Evolutionary conservation across 2,113 vertebrate genomes (phyloP), one percentile per base, ranked within the genome.

Genomic region (Pachyramphus minor): DNA sequence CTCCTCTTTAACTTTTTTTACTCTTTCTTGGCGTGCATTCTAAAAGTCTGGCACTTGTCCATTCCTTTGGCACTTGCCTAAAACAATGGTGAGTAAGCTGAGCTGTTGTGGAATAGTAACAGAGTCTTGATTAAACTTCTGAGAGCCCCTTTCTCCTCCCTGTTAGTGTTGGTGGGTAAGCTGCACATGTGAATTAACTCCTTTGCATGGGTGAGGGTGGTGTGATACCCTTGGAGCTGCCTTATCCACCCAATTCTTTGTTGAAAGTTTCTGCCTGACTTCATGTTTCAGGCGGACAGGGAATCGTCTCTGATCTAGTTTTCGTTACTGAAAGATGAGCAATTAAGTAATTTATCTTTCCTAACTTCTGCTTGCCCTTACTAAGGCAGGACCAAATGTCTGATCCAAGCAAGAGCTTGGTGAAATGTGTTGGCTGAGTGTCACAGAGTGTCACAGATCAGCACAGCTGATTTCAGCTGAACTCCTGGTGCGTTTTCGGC

Each of bases 21-120:
- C 74, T 91, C 60, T 87, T 77, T 90, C 87, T 90, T 96, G 89
- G 93, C 89, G 37, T 1, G 4, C 8, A 4, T 68, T 87, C 80
- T 89, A 2, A 25, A 67, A 79, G 66, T 42, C 63, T 96, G 93
- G 87, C 84, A 22, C 42, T 91, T 76, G 71, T 75, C 66, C 67
- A 69, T 50, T 86, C 31, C 35, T 79, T 94, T 88, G 79, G 66
- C 13, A 10, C 71, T 94, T 63, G 87, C n/a, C 88, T 95, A 35
- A 87, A 91, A 92, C 93, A 89, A 73, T 66, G 89, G 56, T 6
- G 0, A 94, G 80, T 94, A 89, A 96, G 64, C 91, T 87, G 86
- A 93, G 76, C 91, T 89, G 76, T 89, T 84, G 52, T 71, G 94
- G 94, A 84, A 78, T 84, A 90, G 88, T 42, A 81, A 62, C 87